Conservation (phyloP, 2,888 invertebrate genomes). For the Galeruca laticollis region DNA sequence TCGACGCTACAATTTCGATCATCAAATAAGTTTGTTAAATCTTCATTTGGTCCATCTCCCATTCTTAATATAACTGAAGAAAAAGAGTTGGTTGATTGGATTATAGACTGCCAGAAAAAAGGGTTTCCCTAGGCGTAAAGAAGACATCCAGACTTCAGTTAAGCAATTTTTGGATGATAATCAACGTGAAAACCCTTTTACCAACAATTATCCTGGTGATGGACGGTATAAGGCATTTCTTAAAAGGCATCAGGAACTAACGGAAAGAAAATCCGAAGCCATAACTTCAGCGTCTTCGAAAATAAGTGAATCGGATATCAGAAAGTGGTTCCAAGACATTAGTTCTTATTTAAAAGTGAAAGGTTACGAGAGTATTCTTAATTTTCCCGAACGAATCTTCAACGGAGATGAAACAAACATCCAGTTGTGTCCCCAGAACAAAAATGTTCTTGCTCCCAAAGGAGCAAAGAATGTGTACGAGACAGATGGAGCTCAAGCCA, state of each 20-base stretch:
- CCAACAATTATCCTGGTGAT: constrained; percentile 12
- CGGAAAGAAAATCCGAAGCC: neutral
- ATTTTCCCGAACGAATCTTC: no score
- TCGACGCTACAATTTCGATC: constrained; percentile 12
- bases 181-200: constrained; percentile 22
- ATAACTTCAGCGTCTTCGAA: constrained; percentile 15
- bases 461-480: constrained; percentile 11
- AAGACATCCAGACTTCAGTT: constrained; percentile 23
- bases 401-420: no score
- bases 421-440: neutral
- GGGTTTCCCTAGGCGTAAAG: constrained; percentile 8
- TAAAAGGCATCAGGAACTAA: neutral
- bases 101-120: constrained; percentile 17
- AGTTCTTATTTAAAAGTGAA: no score
- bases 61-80: constrained; percentile 16
- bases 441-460: constrained; percentile 9
- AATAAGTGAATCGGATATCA: constrained; percentile 22
- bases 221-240: constrained; percentile 23
- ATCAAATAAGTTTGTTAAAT: constrained; percentile 13
- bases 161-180: constrained; percentile 12
- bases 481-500: constrained; percentile 14
- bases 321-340: constrained; percentile 28
- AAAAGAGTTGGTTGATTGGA: constrained; percentile 12
- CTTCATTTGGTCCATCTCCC: constrained; percentile 9
- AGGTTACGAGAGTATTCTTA: no score